Evolutionary conservation across 64 coral and sea anemone species (phyloP), one percentile per base, ranked within the genome.

Genomic region (Stylophora pistillata): DNA sequence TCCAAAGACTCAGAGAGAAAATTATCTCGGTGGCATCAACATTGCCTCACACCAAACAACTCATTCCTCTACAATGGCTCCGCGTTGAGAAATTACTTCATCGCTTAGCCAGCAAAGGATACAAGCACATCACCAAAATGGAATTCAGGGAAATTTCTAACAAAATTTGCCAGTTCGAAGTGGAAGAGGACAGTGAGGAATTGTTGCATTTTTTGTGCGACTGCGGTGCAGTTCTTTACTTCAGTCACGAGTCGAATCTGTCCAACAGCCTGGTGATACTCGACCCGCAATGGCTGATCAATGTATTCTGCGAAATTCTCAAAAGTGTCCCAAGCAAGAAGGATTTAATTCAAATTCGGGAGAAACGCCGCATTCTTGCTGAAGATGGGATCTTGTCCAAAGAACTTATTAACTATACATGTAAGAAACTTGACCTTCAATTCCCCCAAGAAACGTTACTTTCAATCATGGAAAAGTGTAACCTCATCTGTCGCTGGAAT

Each of bases 1-100:
- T 84, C 62, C 32, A 69, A 1, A 25, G 23, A 33, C 34, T 84
- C 21, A 68, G 80, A 23, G 21, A 84, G 17, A 65, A 32, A 21
- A 84, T 84, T 31, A 31, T 84, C 53, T 53, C 61, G 4, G 80
- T 84, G 33, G 80, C 80, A 1, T 68, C 80, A 23, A 69, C 80
- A n/a, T 84, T 84, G 15, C 80, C 61, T 68, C 80, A 84, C 37
- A 69, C 33, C 23, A 84, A 84, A 6, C 32, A 62, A 53, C 60
- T 69, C 52, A 84, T 84, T 69, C 80, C 80, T 11, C 33, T 84
- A 32, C 80, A 53, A 12, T 84, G 80, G 80, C 80, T 84, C 54
- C 60, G 18, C 26, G 80, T 84, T 68, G 80, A 84, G 80, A 70
- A 84, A 13, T 60, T 53, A 53, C 61, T 84, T 16, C 80, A 84